These are phyloP conservation scores for Rhineura floridana DNA, from an alignment of 2,113 vertebrate species.

Conservation along the genomic window DNA sequence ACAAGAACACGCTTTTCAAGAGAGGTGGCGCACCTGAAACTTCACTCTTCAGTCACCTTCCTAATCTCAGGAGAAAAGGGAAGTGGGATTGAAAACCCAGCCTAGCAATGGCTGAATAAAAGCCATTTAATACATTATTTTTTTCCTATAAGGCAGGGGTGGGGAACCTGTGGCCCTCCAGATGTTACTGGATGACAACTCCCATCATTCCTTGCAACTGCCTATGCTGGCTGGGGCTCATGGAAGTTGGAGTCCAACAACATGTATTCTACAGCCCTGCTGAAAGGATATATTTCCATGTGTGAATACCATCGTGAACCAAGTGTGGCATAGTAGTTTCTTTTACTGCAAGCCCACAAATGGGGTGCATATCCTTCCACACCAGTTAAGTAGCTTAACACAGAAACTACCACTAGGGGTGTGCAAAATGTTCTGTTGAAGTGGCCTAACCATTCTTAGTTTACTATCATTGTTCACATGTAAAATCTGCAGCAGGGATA, in stretches of 20 bases:
- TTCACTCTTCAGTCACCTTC: neutral
- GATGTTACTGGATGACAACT: neutral
- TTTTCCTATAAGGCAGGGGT: neutral
- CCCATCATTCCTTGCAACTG: too few species aligned
- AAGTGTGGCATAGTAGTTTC: neutral
- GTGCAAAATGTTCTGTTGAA: neutral
- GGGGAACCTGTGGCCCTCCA: neutral
- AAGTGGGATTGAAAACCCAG: neutral
- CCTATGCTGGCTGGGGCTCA: neutral
- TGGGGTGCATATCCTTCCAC: neutral
- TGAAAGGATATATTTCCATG: neutral
- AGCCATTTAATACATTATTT: neutral
- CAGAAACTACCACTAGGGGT: neutral
- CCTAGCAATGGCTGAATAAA: neutral
- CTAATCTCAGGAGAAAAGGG: conserved; percentile 1
- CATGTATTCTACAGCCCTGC: neutral
- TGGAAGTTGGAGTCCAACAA: neutral
- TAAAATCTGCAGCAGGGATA: neutral
- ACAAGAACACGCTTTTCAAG: conserved; percentile 11
- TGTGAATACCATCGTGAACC: neutral
- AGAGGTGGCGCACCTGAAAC: neutral
- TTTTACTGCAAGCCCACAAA: neutral
- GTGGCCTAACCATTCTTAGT: neutral
- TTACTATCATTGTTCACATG: neutral
- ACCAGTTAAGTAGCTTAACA: neutral